Base-by-base conservation (phyloP, 2,113 vertebrate genomes). In the Corythoichthys intestinalis region DNA sequence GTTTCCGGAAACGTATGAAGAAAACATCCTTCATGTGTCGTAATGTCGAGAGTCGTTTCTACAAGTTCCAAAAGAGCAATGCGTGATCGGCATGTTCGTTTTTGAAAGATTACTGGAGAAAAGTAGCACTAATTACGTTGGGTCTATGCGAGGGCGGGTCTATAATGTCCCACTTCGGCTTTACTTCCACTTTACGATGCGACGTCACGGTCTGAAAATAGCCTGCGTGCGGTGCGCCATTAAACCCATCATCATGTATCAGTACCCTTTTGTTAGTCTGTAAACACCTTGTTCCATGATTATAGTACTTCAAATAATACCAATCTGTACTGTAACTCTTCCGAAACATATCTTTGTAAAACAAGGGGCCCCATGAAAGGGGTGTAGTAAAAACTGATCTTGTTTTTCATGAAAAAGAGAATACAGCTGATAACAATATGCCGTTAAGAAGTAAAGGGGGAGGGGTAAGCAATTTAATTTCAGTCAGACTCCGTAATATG, bases 401-500 rank as follows among this genome's bases (percentile, higher is more conserved):
- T 35, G 14, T 73, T 83, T 81, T 39, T 20, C 9, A 46, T 41
- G 37, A n/a, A 38, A 47, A 63, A 47, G 60, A 20, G 60, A n/a
- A 15, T 37, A 44, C 15, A 39, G 38, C 59, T n/a, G 37, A n/a
- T 46, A n/a, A 44, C 41, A 8, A 44, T 47, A 20, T 28, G 39
- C 9, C 46, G 41, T 46, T 63, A 46, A 28, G n/a, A 63, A 46
- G 41, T 12, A 28, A 63, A 46, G 4, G 38, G 39, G 38, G 37
- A 20, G 8, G 15, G n/a, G 44, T 13, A 20, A n/a, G 38, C 59
- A n/a, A 61, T 61, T 61, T 47, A 63, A 63, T 63, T 47, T 63
- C 60, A 63, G 10, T 47, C 60, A 20, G 39, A 20, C 78, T 49
- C 28, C 68, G 79, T 76, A 79, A 85, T 85, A 85, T 83, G 78